Evolutionary conservation across 2,888 invertebrate species (phyloP).

Genomic region (Trachelus tabidus): DNA sequence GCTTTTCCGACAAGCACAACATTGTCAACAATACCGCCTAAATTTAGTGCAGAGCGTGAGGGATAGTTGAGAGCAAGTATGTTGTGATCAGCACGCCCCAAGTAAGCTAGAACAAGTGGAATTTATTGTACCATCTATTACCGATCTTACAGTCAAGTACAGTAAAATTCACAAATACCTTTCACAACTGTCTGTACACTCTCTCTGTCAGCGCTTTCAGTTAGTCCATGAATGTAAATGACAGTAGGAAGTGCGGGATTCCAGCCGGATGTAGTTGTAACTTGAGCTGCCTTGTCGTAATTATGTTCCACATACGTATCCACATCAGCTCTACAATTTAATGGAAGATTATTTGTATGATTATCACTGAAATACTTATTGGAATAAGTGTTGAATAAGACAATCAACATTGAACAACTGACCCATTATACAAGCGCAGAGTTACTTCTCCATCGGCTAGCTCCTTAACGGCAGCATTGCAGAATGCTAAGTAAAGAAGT

Average conservation of each 20-base stretch:
- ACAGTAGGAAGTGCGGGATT: not conserved
- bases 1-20: not conserved
- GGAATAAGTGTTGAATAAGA: not conserved
- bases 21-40: not conserved
- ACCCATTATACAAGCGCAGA: not conserved
- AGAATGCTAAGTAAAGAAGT: not conserved
- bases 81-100: constrained; percentile 1
- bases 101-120: not conserved
- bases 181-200: not conserved
- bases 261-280: not conserved
- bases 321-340: not conserved
- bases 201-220: not conserved
- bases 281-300: not conserved
- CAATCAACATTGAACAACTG: not conserved
- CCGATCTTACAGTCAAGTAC: not conserved
- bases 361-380: not conserved
- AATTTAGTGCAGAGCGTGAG: not conserved
- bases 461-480: not conserved
- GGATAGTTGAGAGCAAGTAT: constrained; percentile 7
- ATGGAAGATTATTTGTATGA: not conserved
- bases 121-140: not conserved
- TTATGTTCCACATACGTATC: not conserved
- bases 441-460: not conserved
- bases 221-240: not conserved
- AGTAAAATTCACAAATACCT: not conserved